Evolutionary conservation across 2,113 vertebrate genomes (phyloP), one percentile per base, ranked within the genome.

Genomic region (Martes martes): DNA sequence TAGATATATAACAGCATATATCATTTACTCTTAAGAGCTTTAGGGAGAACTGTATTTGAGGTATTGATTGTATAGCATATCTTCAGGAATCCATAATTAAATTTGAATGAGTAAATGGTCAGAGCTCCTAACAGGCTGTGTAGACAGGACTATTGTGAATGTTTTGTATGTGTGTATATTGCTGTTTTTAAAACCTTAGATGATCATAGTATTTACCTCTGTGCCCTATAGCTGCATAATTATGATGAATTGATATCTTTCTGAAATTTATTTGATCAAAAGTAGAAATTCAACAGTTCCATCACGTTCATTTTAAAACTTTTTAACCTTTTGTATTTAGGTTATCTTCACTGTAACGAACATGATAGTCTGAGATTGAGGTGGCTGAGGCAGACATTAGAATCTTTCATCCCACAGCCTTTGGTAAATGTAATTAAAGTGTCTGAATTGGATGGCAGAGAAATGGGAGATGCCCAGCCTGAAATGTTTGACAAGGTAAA

Each of bases 301-400:
- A 7, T 42, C 93, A 33, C 10, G 9, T 69, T 95, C 31, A 3
- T 55, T 84, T 95, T 78, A 39, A 57, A 86, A 6, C 55, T 6
- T 91, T 97, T 76, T 88, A 2, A 85, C 95, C 2, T 9, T 92
- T 97, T 92, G 81, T 97, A 52, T 97, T 95, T 98, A 99, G 99
- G 98, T 86, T 97, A 98, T 57, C 98, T 99, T 95, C 99, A 99
- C 57, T 99, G 99, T 98, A 99, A 99, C 67, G 99, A 99, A 91
- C 98, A 98, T 57, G 99, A 99, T 97, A 96, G 86, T 92, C 98
- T 98, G 98, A 98, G 99, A 92, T 95, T 96, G 69, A 98, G 89
- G 2, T 98, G 99, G 99, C 97, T 99, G 98, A 96, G 98, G 90
- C 98, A 99, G 98, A 99, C 99, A 1, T 98, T 99, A 91, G 99